These are phyloP conservation scores for Naja naja DNA, from an alignment of 2,113 vertebrate genomes.

Conservation along the genomic window DNA sequence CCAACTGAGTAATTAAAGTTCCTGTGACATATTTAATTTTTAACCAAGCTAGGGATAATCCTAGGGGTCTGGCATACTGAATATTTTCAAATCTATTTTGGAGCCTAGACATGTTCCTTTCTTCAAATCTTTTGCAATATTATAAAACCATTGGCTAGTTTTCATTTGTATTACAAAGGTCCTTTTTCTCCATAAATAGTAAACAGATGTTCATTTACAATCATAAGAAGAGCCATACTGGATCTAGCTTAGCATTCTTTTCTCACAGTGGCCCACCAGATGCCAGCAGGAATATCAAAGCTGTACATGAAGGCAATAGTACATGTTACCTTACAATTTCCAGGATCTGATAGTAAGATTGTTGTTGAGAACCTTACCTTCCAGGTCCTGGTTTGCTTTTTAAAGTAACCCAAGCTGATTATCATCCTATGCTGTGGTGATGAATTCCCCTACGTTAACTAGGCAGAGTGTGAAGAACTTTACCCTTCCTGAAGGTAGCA, in stretches of 20 bases:
- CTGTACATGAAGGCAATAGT: neutral
- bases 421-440: neutral
- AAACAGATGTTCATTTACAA: neutral
- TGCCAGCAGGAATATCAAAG: neutral
- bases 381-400: neutral
- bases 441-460: neutral
- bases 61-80: neutral
- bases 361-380: neutral
- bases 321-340: neutral
- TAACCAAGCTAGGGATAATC: neutral
- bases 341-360: neutral
- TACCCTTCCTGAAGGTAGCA: neutral
- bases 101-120: slow-evolving; percentile 1
- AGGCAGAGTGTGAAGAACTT: neutral
- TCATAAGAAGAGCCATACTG: neutral
- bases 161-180: neutral
- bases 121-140: neutral
- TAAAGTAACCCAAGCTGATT: neutral
- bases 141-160: neutral
- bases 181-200: neutral
- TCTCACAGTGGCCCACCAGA: neutral
- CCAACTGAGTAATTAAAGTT: slow-evolving; percentile 22
- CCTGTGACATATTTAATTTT: neutral
- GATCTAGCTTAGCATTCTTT: neutral
- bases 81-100: neutral